Conservation (phyloP, 2,888 invertebrate genomes). For the Xanthorhoe designata region DNA sequence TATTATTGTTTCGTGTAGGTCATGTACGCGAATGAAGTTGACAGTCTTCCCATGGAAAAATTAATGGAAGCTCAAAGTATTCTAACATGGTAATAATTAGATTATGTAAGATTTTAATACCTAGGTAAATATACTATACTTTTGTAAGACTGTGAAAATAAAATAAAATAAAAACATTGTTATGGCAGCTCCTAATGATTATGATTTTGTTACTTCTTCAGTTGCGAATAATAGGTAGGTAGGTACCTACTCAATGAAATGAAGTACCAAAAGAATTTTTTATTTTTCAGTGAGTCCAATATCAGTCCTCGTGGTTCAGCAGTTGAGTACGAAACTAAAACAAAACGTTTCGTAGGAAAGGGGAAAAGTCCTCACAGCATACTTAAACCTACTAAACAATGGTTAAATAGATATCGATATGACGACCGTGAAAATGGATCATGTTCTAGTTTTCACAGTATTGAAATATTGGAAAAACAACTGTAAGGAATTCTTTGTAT, state of each 20-base stretch:
- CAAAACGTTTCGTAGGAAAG: conserved; percentile 15
- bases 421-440: conserved; percentile 4
- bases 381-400: conserved; percentile 64
- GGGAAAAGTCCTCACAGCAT: conserved; percentile 11
- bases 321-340: background rate
- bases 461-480: conserved; percentile 62
- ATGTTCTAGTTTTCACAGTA: conserved; percentile 11
- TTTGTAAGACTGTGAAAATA: too few relatives aligned
- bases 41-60: conserved; percentile 12
- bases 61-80: conserved; percentile 6
- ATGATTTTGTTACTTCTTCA: too few relatives aligned
- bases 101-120: background rate
- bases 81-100: conserved; percentile 24
- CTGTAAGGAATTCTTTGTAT: conserved; percentile 55
- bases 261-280: background rate
- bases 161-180: too few relatives aligned
- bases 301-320: background rate
- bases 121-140: too few relatives aligned
- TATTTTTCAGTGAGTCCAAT: conserved; percentile 17
- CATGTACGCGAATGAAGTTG: conserved; percentile 15
- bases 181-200: too few relatives aligned
- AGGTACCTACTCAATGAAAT: background rate
- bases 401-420: conserved; percentile 55
- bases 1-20: conserved; percentile 13
- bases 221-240: too few relatives aligned